Evolutionary conservation across 2,797 vertebrate genomes (phyloP).

Genomic region (Scyliorhinus canicula): DNA sequence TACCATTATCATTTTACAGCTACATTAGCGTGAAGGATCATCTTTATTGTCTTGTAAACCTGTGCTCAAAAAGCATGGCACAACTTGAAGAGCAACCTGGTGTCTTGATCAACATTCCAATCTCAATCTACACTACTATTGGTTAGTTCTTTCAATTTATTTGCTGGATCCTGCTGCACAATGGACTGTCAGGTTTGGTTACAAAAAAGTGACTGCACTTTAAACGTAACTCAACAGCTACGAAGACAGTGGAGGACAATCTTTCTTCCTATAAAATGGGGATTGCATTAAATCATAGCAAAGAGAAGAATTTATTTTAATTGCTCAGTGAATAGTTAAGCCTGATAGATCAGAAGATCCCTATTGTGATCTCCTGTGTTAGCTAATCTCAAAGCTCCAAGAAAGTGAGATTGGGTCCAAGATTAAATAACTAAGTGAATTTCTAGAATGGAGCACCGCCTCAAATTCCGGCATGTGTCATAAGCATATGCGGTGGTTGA

Average conservation of each 20-base stretch:
- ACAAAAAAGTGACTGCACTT: too few species aligned
- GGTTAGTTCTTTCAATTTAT: neutral
- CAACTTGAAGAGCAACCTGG: neutral
- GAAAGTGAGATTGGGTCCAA: too few species aligned
- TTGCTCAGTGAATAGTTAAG: neutral
- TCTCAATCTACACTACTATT: neutral
- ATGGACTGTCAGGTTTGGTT: too few species aligned
- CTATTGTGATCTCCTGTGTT: neutral
- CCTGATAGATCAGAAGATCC: neutral
- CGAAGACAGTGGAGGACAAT: too few species aligned
- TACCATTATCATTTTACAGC: neutral
- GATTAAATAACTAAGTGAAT: too few species aligned
- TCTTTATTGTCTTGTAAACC: neutral
- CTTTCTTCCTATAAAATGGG: neutral
- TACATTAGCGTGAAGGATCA: neutral
- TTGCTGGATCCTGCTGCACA: neutral
- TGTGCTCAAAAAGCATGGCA: neutral
- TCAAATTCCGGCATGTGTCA: neutral
- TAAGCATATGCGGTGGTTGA: neutral
- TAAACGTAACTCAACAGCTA: too few species aligned
- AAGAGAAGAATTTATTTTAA: neutral
- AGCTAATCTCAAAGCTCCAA: neutral
- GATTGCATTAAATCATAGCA: neutral
- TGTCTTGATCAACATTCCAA: neutral
- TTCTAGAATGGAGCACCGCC: neutral